A percentile compares a stretch with the other conserved stretches of the same genome.
Evolutionary conservation across 92 coral and sea anemone genomes (phyloP).

Genomic region (Bergia sp.): DNA sequence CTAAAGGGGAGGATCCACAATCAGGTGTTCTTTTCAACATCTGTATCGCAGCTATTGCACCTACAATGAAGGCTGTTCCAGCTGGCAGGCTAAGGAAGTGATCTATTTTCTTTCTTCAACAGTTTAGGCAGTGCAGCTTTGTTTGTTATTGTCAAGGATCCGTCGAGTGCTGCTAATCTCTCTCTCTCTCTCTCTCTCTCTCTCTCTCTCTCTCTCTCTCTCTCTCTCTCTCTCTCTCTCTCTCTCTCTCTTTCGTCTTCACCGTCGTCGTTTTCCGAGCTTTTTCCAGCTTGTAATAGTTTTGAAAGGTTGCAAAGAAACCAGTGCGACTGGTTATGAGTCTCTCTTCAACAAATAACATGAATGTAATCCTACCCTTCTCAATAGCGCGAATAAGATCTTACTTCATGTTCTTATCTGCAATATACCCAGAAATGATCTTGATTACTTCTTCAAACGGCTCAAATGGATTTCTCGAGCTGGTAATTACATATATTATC

Average conservation of each 20-base stretch:
- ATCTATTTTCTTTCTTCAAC: neutral
- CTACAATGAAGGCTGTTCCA: too few species aligned
- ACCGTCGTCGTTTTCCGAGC: conserved; percentile 41
- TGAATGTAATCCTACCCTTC: conserved; percentile 47
- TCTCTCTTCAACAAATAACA: conserved; percentile 46
- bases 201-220: neutral
- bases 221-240: conserved; percentile 22
- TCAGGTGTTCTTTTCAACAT: neutral
- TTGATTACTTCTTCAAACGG: conserved; percentile 52
- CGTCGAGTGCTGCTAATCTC: conserved; percentile 58
- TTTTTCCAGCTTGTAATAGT: conserved; percentile 54
- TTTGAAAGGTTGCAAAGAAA: conserved; percentile 64
- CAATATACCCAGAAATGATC: conserved; percentile 46
- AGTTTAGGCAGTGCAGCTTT: neutral
- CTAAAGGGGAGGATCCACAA: neutral
- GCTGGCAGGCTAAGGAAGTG: neutral
- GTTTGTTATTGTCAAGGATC: neutral
- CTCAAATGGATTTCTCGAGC: conserved; percentile 71
- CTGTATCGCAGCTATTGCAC: neutral
- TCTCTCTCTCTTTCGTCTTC: neutral
- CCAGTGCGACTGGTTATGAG: conserved; percentile 45
- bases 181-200: conserved; percentile 17
- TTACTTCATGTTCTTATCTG: conserved; percentile 2
- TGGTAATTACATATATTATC: conserved; percentile 50
- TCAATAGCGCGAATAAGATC: conserved; percentile 54